Base-by-base conservation (phyloP, 2,888 invertebrate genomes). In the Portevinia maculata region DNA sequence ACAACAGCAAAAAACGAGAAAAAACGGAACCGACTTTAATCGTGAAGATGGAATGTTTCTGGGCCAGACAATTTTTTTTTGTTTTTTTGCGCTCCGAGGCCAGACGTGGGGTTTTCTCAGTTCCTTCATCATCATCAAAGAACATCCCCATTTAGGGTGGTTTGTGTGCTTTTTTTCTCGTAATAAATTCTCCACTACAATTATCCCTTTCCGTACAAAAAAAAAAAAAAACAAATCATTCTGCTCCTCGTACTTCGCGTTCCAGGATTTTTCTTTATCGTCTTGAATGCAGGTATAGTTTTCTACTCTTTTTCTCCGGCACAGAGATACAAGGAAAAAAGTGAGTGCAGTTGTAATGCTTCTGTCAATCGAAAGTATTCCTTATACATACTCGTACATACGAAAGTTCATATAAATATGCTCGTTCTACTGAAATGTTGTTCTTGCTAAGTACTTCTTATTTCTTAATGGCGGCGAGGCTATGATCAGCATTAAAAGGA, bases 31-130 rank as follows among this genome's bases (percentile, higher is more conserved):
- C 46, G 39, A 69, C 78, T 79, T 84, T 84, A 84, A 84, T 84
- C 79, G 84, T 84, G 69, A 73, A 84, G 84, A 84, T 84, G 84
- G 84, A 84, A 84, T 73, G 84, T 84, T 84, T 84, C 84, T 84
- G 84, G 84, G 84, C 79, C 84, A 84, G 84, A 84, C 84, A 64
- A 84, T 78, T 71, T 84, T 48, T 73, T 78, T 84, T 84, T 62
- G 41, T 41, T 69, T 79, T 75, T 74, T 59, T 64, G n/a, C n/a
- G n/a, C 65, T 74, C 71, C 37, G 59, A 73, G 76, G 78, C 74
- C 78, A 71, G 83, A 83, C 83, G 44, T 71, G 70, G 76, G 76
- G 83, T 65, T 83, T 83, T 78, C 83, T 78, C 71, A 83, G 78
- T 83, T 78, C 67, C 71, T 78, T 55, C 81, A 60, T 83, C 81